Evolutionary conservation across 2,888 invertebrate species (phyloP).

Genomic region (Fragum whitleyi): DNA sequence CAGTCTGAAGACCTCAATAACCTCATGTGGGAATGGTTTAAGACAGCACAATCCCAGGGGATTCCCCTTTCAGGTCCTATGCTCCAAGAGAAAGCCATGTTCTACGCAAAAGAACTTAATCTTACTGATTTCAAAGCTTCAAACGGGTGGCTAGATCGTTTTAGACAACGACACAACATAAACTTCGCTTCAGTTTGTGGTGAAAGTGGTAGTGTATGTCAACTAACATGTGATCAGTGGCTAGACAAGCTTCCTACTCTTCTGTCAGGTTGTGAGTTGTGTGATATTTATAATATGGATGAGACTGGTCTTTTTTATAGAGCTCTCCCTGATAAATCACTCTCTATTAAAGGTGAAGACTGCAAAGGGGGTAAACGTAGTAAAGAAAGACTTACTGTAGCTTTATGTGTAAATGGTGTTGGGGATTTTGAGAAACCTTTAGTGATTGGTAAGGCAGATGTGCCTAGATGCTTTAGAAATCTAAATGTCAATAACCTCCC

Average conservation of each 20-base stretch:
- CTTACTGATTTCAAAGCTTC: constrained; percentile 11
- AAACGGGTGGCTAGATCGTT: constrained; percentile 1
- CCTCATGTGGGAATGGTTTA: neutral
- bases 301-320: constrained; percentile 55
- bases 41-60: neutral
- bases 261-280: neutral
- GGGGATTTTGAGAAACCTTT: constrained; percentile 47
- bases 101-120: neutral
- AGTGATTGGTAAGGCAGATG: constrained; percentile 50
- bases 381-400: constrained; percentile 53
- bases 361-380: constrained; percentile 59
- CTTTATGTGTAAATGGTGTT: constrained; percentile 48
- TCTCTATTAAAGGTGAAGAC: constrained; percentile 43
- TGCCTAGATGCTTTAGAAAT: constrained; percentile 52
- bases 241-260: neutral
- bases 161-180: constrained; percentile 10
- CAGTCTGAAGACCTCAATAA: too few species aligned
- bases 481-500: constrained; percentile 17
- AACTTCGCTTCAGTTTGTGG: neutral
- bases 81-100: neutral
- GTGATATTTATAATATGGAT: too few species aligned
- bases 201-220: neutral
- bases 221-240: neutral
- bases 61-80: neutral
- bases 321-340: constrained; percentile 36